Percentiles rank a stretch among this genome's conserved stretches.
Evolutionary conservation across 2,888 invertebrate genomes (phyloP).

Genomic region (Drosophila greeni): DNA sequence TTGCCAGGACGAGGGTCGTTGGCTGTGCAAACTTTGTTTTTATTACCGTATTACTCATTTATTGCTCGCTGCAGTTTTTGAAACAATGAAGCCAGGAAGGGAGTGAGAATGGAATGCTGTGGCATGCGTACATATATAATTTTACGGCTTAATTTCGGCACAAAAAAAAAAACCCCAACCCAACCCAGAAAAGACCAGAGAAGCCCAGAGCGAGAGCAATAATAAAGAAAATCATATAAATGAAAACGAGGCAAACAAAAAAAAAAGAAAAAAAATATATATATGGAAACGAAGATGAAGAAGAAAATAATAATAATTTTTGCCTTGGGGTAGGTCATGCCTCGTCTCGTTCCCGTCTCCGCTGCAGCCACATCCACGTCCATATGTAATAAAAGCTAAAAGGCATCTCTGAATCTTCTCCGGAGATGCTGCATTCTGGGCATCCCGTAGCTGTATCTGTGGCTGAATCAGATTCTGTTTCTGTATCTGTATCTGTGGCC

Average conservation of each 20-base stretch:
- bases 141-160: constrained; percentile 63
- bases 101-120: constrained; percentile 27
- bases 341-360: constrained; percentile 38
- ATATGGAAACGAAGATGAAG: constrained; percentile 32
- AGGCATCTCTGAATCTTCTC: constrained; percentile 29
- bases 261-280: constrained; percentile 36
- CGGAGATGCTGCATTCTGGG: constrained; percentile 14
- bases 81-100: constrained; percentile 42
- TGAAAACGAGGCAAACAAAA: constrained; percentile 32
- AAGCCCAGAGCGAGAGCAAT: constrained; percentile 55
- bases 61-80: constrained; percentile 58
- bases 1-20: constrained; percentile 15
- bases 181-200: constrained; percentile 48
- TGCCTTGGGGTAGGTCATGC: constrained; percentile 76
- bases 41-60: constrained; percentile 62
- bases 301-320: constrained; percentile 72
- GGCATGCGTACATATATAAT: constrained; percentile 59
- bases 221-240: constrained; percentile 44
- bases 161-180: constrained; percentile 45
- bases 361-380: constrained; percentile 38
- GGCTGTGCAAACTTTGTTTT: constrained; percentile 54
- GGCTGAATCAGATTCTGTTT: background rate
- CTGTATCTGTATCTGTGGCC: constrained; percentile 19
- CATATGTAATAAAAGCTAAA: constrained; percentile 63
- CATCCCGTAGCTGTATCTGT: constrained; percentile 10